Evolutionary conservation across 2,888 invertebrate species (phyloP), one percentile per base, ranked within the genome.

Genomic region (Crossocerus cetratus): DNA sequence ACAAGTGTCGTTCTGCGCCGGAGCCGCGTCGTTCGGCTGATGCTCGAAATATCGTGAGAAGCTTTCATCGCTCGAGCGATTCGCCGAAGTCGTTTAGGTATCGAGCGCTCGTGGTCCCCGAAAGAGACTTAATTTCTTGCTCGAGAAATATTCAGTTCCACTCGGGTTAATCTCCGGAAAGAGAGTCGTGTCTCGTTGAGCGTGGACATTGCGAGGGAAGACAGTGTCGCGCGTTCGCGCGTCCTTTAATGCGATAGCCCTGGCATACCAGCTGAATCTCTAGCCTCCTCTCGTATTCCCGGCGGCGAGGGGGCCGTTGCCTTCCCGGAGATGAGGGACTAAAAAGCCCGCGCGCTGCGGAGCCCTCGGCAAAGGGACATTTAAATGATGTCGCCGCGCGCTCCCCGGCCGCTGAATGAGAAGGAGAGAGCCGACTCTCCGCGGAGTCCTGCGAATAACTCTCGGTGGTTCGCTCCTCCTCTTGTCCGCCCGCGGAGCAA

Each of bases 381-480:
- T 89, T 89, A 89, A 89, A 89, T 89, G 88, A 89, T 85, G 87
- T 87, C 86, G 87, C 76, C 83, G 81, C 80, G 74, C 83, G 81
- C 80, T 76, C 78, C 80, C 83, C 75, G 76, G 76, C 78, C n/a
- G 80, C 64, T 55, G 65, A 55, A 57, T 67, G 43, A 69, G 64
- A 44, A 4, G 61, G 79, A 45, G 21, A 70, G 61, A 71, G 21
- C 67, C 64, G 61, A 65, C 75, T 64, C 75, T 64, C 74, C 78
- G 66, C 69, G 74, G 80, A 77, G 75, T n/a, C n/a, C 49, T 49
- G 13, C 74, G 87, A 89, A 89, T 89, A 89, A 89, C 88, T 89
- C 32, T 65, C 57, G 67, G 73, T 43, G 59, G 53, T 55, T 44
- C 32, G 62, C 61, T 65, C 53, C 62, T 43, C 43, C 45, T 44